Evolutionary conservation across 1,140 invertebrate species (phyloP).

Genomic region (Melanaphis sacchari): DNA sequence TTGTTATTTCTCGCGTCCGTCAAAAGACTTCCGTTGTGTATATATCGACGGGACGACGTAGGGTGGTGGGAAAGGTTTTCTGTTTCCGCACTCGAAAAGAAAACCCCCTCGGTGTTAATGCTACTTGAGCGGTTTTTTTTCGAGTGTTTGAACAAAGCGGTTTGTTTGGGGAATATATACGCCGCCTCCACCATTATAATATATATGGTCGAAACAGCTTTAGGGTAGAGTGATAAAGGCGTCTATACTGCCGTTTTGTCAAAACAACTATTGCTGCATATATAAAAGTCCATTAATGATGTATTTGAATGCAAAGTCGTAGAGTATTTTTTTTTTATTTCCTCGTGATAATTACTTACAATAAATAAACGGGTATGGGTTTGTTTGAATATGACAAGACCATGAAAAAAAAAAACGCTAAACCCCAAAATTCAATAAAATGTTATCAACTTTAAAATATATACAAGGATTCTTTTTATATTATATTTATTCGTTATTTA

Average conservation of each 20-base stretch:
- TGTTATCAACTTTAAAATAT: background rate
- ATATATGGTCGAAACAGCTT: background rate
- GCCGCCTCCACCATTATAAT: background rate
- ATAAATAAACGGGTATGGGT: background rate
- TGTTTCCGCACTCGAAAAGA: constrained; percentile 43
- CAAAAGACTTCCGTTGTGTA: constrained; percentile 45
- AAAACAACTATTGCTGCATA: constrained; percentile 15
- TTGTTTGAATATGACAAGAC: background rate
- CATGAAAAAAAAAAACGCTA: background rate
- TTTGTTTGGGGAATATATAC: constrained; percentile 49
- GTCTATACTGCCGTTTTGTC: constrained; percentile 13
- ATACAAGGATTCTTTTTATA: background rate
- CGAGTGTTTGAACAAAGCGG: constrained; percentile 55
- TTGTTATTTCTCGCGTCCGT: constrained; percentile 11
- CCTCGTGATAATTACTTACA: background rate
- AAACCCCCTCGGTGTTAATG: constrained; percentile 49
- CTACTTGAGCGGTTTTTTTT: constrained; percentile 49
- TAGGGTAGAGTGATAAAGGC: background rate
- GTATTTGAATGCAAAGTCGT: background rate
- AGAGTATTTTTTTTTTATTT: background rate
- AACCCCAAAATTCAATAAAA: background rate
- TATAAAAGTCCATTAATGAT: constrained; percentile 21
- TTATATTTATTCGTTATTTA: background rate
- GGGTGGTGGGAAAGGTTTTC: constrained; percentile 16
- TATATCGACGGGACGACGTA: background rate